Evolutionary conservation across 2,113 vertebrate species (phyloP), one percentile per base, ranked within the genome.

Genomic region (Lophotis ruficrista): DNA sequence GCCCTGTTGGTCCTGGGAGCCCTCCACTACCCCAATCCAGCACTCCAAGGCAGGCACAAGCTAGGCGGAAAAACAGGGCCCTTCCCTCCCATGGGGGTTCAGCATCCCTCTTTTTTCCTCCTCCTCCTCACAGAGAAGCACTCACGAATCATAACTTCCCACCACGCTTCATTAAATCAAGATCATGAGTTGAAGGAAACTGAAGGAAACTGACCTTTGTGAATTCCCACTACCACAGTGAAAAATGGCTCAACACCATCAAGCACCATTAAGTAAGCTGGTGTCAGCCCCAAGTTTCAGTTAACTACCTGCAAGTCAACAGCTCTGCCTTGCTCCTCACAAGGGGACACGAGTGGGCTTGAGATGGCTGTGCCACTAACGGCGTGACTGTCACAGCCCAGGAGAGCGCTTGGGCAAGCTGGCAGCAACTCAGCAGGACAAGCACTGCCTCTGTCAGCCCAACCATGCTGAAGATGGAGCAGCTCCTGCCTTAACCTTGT

Each of bases 381-480:
- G 0, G 10, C 6, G 2, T 24, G 38, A 62, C 54, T 4, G 5
- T 19, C 50, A 37, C 27, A 70, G 76, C 83, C 58, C 62, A n/a
- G 60, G 35, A 83, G 17, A 83, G 41, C 64, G 50, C n/a, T 28
- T 14, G 45, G 71, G 20, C 57, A 70, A 77, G 57, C 23, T 61
- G 41, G 37, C 19, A 89, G 71, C 50, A 70, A 3, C 31, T 47
- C 25, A 17, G 56, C 45, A 58, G 56, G 56, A 73, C 15, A 30
- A 51, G 31, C 61, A 30, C 28, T n/a, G 50, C 48, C 68, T 61
- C 89, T 24, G 30, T 38, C 57, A 86, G 57, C 38, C 28, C 76
- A 65, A 5, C 6, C 1, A 2, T 0, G 0, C 41, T 24, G 21
- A 53, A 24, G 19, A 56, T 10, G 10, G 58, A 83, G 83, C 61